Evolutionary conservation across 2,797 vertebrate species (phyloP), one percentile per base, ranked within the genome.

Genomic region (Myotis vivesi): DNA sequence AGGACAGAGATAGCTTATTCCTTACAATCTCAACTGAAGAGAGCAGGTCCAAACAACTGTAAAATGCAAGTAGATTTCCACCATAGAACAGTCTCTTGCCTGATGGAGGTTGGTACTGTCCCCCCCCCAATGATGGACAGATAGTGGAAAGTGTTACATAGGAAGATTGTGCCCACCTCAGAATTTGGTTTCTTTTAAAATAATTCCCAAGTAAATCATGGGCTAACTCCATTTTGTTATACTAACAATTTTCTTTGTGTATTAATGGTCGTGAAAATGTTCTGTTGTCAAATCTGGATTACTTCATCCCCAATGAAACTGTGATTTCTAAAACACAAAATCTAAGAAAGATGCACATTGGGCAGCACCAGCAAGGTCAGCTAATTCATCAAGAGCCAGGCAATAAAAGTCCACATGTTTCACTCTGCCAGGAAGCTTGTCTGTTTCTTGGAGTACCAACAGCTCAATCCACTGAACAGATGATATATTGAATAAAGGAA

Each of bases 401-500:
- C 33, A 91, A 87, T 66, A 93, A 85, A 96, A 85, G 85, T 79
- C 72, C 81, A 81, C 13, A 69, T 64, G 30, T 51, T 92, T 93
- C 87, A 79, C 80, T 91, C 93, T 88, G 87, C 66, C 89, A 84
- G 79, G 79, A 94, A 94, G 85, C 66, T 90, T 86, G 83, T 87
- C 82, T 85, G 23, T 80, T 95, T 91, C 51, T 82, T 93, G 53
- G 83, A 75, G 41, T 80, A 82, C 92, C 96, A 95, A 95, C 88
- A 94, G 89, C 76, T 87, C 89, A 95, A 86, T 88, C 76, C 85
- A 92, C 55, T 46, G 25, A 94, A 89, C 79, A 92, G 69, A 93
- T 80, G 76, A 95, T 77, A 80, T 64, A 66, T 25, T 94, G 84
- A 95, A 95, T 94, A 96, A 88, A 95, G 46, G 85, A 96, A 89